Evolutionary conservation across 2,888 invertebrate species (phyloP).

Genomic region (Agriopis aurantiaria): DNA sequence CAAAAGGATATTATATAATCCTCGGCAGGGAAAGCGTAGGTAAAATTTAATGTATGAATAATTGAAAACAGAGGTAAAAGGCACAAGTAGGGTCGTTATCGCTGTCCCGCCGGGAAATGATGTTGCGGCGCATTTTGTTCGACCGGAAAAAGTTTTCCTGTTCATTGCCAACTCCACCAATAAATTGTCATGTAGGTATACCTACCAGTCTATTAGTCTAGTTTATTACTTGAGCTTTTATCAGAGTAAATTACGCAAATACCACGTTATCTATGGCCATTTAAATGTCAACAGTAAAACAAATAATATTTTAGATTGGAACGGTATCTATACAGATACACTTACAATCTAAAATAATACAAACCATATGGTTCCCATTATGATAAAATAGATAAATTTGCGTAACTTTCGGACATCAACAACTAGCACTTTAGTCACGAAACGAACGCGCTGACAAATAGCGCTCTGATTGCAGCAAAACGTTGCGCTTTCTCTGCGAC

Average conservation of each 20-base stretch:
- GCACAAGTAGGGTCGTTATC: slow-evolving; percentile 76
- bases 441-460: slow-evolving; percentile 41
- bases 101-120: slow-evolving; percentile 74
- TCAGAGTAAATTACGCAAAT: slow-evolving; percentile 5
- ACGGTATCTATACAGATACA: neutral
- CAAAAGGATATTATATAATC: slow-evolving; percentile 65
- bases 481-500: slow-evolving; percentile 42
- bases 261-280: neutral
- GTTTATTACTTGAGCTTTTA: slow-evolving; percentile 46
- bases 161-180: slow-evolving; percentile 60
- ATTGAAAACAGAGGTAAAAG: slow-evolving; percentile 79
- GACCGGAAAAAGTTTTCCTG: slow-evolving; percentile 63
- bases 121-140: slow-evolving; percentile 67
- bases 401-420: slow-evolving; percentile 11
- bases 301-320: neutral
- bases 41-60: slow-evolving; percentile 79
- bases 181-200: slow-evolving; percentile 44
- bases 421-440: slow-evolving; percentile 27
- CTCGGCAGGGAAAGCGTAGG: slow-evolving; percentile 55
- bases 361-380: neutral
- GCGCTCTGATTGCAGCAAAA: slow-evolving; percentile 41
- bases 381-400: neutral
- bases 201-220: slow-evolving; percentile 61
- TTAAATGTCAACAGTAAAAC: neutral
- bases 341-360: too few relatives aligned